Percentiles rank a stretch among this genome's conserved stretches.
Conservation (phyloP, 2,113 vertebrate genomes). For the Bos taurus region ARS-UCD2.0 NC_037338.1:87165001-87165500, state of each 20-base stretch:
- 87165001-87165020: too few relatives aligned
- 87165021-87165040: fast-evolving
- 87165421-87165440: background rate
- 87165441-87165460: background rate
- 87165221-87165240: background rate
- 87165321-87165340: background rate
- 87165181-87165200: too few relatives aligned
- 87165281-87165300: background rate
- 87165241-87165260: background rate
- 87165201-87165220: background rate
- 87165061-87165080: fast-evolving
- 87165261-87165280: background rate
- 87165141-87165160: background rate
- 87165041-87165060: fast-evolving
- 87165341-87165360: background rate
- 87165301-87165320: background rate
- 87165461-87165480: background rate
- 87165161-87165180: background rate
- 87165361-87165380: background rate
- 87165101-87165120: background rate
- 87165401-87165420: background rate
- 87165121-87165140: too few relatives aligned
- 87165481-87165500: background rate
- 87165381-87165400: background rate
- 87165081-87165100: background rate